phyloP scores from a whole-genome alignment of 2,113 vertebrate genomes.

The Chaetorhynchus papuensis region DNA sequence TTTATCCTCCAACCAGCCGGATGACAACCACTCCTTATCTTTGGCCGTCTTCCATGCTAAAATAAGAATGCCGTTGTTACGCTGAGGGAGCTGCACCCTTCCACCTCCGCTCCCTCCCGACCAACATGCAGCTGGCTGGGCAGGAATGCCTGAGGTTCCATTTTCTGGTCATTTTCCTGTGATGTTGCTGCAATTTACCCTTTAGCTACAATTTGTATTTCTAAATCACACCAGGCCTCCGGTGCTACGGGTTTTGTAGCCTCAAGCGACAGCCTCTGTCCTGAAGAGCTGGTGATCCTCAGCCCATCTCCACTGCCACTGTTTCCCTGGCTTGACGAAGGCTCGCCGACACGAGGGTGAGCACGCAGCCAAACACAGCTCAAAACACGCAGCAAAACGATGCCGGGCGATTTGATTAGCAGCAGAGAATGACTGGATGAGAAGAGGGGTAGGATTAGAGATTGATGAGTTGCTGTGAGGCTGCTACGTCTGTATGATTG shows the following conservation, averaged over 20 bases:
- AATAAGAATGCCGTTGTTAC: constrained; percentile 22
- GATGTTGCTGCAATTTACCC: not conserved
- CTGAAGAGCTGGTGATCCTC: not conserved
- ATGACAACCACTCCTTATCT: constrained; percentile 57
- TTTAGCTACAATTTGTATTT: not conserved
- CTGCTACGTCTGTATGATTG: not conserved
- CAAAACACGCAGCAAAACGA: too few relatives aligned
- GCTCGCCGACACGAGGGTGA: not conserved
- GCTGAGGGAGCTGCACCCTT: constrained; percentile 45
- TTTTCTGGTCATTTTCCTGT: not conserved
- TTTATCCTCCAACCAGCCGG: not conserved
- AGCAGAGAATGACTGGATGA: not conserved
- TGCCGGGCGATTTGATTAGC: not conserved
- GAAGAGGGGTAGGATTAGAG: not conserved
- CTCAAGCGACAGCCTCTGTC: not conserved
- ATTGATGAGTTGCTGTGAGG: not conserved
- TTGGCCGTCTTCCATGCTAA: constrained; percentile 52
- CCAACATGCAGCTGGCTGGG: not conserved
- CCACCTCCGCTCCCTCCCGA: constrained; percentile 12
- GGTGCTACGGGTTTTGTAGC: not conserved
- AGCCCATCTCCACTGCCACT: not conserved
- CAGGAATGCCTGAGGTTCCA: not conserved
- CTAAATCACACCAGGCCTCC: not conserved
- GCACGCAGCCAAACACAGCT: not conserved
- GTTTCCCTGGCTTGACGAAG: not conserved